These are phyloP conservation scores for Bilobella aurantiaca DNA, from an alignment of 1,140 invertebrate species.

Conservation along the genomic window DNA sequence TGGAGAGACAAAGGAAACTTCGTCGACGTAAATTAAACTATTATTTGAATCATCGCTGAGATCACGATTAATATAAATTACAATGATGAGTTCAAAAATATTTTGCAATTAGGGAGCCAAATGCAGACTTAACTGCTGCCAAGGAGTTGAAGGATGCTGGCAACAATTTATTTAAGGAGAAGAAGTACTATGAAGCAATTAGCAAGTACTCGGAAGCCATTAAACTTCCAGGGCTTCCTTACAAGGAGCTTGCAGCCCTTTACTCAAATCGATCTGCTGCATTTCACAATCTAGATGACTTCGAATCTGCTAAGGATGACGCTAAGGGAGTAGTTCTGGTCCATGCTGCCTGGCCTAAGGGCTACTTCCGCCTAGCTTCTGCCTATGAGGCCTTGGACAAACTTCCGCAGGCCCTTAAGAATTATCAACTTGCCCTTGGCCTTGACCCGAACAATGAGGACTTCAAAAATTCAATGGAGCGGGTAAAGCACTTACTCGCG, in stretches of 20 bases:
- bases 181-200: slow-evolving; percentile 10
- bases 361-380: slow-evolving; percentile 8
- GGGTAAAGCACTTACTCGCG: not conserved
- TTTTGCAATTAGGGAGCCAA: not conserved
- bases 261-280: slow-evolving; percentile 23
- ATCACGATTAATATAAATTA: no score
- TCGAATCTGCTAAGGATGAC: slow-evolving; percentile 6
- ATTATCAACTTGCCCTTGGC: not conserved
- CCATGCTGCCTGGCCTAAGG: slow-evolving; percentile 10
- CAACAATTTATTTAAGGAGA: slow-evolving; percentile 4
- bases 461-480: not conserved
- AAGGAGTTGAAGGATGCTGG: slow-evolving; percentile 13
- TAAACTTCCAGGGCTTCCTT: not conserved
- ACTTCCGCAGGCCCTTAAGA: slow-evolving; percentile 8
- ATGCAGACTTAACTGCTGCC: not conserved
- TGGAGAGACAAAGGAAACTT: not conserved
- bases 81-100: not conserved
- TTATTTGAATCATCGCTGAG: no score
- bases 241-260: slow-evolving; percentile 9
- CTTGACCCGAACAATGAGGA: not conserved
- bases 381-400: slow-evolving; percentile 2
- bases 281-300: slow-evolving; percentile 2
- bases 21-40: not conserved
- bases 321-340: slow-evolving; percentile 7
- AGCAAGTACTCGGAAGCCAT: slow-evolving; percentile 17